Base-by-base conservation (phyloP, 1,140 invertebrate genomes). In the Caenorhabditis brenneri region DNA sequence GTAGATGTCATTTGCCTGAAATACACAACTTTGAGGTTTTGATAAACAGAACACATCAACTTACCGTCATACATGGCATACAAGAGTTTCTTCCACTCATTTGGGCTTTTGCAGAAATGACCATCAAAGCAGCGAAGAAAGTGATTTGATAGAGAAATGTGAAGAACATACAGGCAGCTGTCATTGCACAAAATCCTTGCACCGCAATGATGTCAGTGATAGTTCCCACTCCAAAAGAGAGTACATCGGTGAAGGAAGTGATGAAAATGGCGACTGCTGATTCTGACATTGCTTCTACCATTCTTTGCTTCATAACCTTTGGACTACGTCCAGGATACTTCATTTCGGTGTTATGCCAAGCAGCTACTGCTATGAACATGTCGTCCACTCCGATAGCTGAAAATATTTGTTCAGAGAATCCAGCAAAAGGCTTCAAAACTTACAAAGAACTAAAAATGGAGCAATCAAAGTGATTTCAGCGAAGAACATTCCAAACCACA, bases 381-480 rank as follows among this genome's bases (percentile, higher is more conserved):
- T 93, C 92, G 87, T 93, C 92, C 0, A 92, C 92, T 78, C 92
- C 92, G 82, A 93, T 92, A 80, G 92, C 92, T 92, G 87, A 85
- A 89, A 81, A 88, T 58, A n/a, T 69, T n/a, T 60, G 51, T 65
- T 15, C 39, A 6, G n/a, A 79, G 16, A 60, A 33, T 27, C 4
- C 1, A 31, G 48, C 3, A 2, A 1, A 36, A 12, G 22, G 2
- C 24, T 49, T n/a, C 16, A 58, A 6, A 29, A 93, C 94, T 94
- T 93, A 97, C 96, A 96, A 85, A 97, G 94, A 94, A 97, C 96
- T 31, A 98, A 93, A 89, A 97, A 97, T 5, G 96, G 96, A 4
- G 96, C 96, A 0, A 96, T 95, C 49, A 97, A 93, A 91, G 96
- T 97, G 82, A 98, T 96, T 39, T 95, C 96, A 87, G 97, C 97